phyloP scores from a whole-genome alignment of 2,113 vertebrate genomes.

The Crypturellus undulatus region DNA sequence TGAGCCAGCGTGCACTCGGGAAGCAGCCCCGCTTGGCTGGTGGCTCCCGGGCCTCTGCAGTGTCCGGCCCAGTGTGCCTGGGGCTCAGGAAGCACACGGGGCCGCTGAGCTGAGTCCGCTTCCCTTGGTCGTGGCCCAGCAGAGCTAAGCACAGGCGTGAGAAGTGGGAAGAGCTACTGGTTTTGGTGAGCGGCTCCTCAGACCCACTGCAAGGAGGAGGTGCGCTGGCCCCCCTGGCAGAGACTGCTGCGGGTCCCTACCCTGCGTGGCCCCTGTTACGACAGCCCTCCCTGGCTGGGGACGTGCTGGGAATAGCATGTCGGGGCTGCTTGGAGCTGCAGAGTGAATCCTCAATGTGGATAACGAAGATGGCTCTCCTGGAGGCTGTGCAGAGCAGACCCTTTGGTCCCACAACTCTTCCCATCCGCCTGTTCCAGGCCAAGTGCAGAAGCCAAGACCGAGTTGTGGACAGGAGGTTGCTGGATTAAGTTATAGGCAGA shows the following conservation, averaged over 20 bases:
- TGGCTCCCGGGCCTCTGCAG: rapidly evolving
- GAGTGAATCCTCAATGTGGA: neutral
- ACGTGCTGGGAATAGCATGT: neutral
- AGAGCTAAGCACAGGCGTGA: neutral
- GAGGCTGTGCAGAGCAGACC: neutral
- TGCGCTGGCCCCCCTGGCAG: neutral
- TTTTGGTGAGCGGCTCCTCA: neutral
- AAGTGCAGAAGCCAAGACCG: neutral
- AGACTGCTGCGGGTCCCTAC: neutral
- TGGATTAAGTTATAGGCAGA: neutral
- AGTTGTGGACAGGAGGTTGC: neutral
- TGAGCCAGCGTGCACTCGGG: neutral
- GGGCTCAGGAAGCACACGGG: too few relatives aligned
- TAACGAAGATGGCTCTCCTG: neutral
- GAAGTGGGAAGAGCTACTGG: neutral
- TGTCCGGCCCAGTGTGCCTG: neutral
- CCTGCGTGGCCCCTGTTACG: rapidly evolving
- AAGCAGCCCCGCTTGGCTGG: rapidly evolving
- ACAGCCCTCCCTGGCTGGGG: neutral
- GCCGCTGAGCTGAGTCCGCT: neutral
- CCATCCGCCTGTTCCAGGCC: neutral
- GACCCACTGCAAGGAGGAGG: neutral
- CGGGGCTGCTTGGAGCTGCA: neutral
- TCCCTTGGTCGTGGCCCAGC: neutral
- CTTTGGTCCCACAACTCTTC: neutral